Evolutionary conservation across 2,113 vertebrate genomes (phyloP).

Genomic region (Ctenomys sociabilis): DNA sequence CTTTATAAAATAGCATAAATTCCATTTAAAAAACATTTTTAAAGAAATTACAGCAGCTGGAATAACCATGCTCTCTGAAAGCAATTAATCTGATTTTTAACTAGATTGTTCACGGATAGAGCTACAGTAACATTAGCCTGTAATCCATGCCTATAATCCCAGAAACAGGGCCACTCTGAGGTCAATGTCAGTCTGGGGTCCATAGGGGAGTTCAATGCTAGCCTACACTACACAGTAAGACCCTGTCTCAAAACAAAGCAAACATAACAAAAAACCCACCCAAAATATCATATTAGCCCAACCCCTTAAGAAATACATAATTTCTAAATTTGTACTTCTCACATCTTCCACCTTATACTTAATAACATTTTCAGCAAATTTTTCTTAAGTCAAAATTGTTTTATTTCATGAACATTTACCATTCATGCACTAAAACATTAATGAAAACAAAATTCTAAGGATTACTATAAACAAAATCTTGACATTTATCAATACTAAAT

Average conservation of each 20-base stretch:
- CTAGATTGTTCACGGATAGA: not conserved
- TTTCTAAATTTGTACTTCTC: constrained; percentile 17
- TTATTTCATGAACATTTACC: not conserved
- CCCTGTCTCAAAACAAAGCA: too few relatives aligned
- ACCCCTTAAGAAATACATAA: not conserved
- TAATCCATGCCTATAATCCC: too few relatives aligned
- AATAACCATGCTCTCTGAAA: not conserved
- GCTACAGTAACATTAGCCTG: not conserved
- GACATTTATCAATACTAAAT: not conserved
- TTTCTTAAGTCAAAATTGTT: not conserved
- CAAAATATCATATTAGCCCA: not conserved
- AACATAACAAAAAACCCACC: too few relatives aligned
- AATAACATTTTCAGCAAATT: not conserved
- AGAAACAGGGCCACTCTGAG: too few relatives aligned
- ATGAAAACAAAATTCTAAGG: constrained; percentile 16
- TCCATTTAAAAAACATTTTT: not conserved
- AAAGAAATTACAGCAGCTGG: not conserved
- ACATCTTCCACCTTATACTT: not conserved
- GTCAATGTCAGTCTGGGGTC: too few relatives aligned
- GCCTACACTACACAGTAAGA: too few relatives aligned
- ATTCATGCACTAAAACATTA: constrained; percentile 34
- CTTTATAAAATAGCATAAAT: not conserved
- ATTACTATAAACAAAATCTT: not conserved
- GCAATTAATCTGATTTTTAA: constrained; percentile 40
- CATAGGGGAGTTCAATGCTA: too few relatives aligned